Conservation (phyloP, 2,888 invertebrate genomes). For the Rambutsinella grinnellia region DNA sequence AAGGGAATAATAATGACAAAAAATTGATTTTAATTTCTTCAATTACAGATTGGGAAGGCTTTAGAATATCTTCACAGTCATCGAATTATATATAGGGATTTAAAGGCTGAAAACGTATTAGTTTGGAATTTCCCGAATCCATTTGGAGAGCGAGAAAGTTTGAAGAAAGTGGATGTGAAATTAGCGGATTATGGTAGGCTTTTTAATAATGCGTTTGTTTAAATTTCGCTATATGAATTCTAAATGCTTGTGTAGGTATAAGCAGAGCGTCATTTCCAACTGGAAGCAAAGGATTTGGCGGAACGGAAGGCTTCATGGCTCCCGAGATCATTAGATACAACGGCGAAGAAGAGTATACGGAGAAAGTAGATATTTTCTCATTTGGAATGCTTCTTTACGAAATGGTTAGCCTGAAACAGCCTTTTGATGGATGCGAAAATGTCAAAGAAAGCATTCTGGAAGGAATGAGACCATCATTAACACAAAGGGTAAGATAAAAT, state of each 20-base stretch:
- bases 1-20: not conserved
- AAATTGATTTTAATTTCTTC: slow-evolving; percentile 48
- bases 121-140: slow-evolving; percentile 97
- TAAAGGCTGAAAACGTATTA: slow-evolving; percentile 96
- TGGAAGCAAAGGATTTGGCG: slow-evolving; percentile 97
- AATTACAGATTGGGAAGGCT: slow-evolving; percentile 89
- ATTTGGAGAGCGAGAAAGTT: slow-evolving; percentile 52
- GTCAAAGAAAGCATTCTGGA: slow-evolving; percentile 97
- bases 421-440: slow-evolving; percentile 96
- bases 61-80: slow-evolving; percentile 95
- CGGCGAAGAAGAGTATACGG: slow-evolving; percentile 98
- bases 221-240: slow-evolving; percentile 7
- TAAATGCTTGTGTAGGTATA: slow-evolving; percentile 75
- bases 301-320: slow-evolving; percentile 99
- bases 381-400: slow-evolving; percentile 99
- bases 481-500: slow-evolving; percentile 77
- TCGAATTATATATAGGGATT: slow-evolving; percentile 91
- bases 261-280: slow-evolving; percentile 89
- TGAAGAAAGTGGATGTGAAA: slow-evolving; percentile 81
- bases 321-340: slow-evolving; percentile 82
- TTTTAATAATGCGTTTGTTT: not conserved
- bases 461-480: slow-evolving; percentile 90
- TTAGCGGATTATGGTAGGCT: slow-evolving; percentile 91
- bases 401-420: slow-evolving; percentile 90
- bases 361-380: slow-evolving; percentile 98